These are phyloP conservation scores for Cephalopterus ornatus DNA, from an alignment of 2,113 vertebrate genomes.

Conservation along the genomic window DNA sequence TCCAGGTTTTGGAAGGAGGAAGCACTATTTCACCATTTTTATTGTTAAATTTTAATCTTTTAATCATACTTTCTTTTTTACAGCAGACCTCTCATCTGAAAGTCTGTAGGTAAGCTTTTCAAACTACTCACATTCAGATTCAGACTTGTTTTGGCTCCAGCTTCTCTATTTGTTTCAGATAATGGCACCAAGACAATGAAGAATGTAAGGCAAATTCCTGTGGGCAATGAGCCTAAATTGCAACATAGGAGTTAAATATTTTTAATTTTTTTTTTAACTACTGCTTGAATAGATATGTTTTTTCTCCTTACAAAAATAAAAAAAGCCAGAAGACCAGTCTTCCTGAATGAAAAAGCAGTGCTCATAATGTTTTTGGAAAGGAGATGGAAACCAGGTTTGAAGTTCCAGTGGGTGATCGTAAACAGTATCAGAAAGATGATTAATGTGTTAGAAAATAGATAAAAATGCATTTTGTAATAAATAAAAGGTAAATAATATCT, in stretches of 20 bases:
- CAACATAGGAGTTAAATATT: background rate
- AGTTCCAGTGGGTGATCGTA: background rate
- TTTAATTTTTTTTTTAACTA: background rate
- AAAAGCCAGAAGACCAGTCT: background rate
- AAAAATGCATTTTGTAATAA: background rate
- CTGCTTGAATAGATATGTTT: background rate
- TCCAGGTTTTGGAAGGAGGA: background rate
- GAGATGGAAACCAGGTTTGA: background rate
- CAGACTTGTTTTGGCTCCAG: constrained; percentile 21
- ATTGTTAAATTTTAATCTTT: background rate
- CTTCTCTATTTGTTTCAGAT: constrained; percentile 14
- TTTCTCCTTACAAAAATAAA: background rate
- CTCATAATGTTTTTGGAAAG: background rate
- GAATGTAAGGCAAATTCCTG: background rate
- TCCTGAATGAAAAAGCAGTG: background rate
- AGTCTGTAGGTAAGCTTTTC: constrained; percentile 70
- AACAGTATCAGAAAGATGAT: background rate
- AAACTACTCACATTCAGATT: background rate
- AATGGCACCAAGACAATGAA: constrained; percentile 5
- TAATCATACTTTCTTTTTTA: constrained; percentile 9
- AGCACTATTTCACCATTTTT: background rate
- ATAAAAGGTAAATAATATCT: background rate
- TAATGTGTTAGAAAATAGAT: background rate
- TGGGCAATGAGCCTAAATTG: background rate
- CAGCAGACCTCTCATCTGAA: constrained; percentile 77